These are phyloP conservation scores for Agrochola litura DNA, from an alignment of 2,888 invertebrate genomes.

Conservation along the genomic window DNA sequence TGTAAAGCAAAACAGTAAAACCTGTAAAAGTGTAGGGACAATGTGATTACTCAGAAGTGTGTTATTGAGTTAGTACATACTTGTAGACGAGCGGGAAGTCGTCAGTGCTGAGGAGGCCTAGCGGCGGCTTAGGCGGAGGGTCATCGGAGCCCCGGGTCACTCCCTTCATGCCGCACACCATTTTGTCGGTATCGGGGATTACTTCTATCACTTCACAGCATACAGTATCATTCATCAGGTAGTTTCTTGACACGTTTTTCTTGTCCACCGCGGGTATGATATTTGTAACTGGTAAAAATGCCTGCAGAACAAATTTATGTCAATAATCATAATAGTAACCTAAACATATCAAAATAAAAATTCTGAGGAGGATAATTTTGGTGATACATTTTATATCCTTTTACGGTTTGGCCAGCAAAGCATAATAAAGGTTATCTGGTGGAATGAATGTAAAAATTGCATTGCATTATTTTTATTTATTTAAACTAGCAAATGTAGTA, in stretches of 20 bases:
- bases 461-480: background rate
- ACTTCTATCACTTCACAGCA: conserved; percentile 97
- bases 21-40: conserved; percentile 83
- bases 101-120: conserved; percentile 95
- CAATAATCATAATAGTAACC: background rate
- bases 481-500: background rate
- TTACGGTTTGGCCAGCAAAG: background rate
- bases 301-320: conserved; percentile 79
- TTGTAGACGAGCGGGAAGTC: conserved; percentile 96
- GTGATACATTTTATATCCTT: background rate
- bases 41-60: conserved; percentile 71
- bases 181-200: conserved; percentile 96
- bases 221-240: conserved; percentile 95
- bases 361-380: background rate
- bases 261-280: conserved; percentile 95
- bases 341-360: background rate
- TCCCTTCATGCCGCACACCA: conserved; percentile 96
- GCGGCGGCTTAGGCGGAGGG: conserved; percentile 93
- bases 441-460: background rate
- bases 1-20: conserved; percentile 73
- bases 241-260: conserved; percentile 94
- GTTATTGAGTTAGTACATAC: conserved; percentile 90
- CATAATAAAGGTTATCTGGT: too few relatives aligned
- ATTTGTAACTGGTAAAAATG: conserved; percentile 92
- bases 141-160: conserved; percentile 93